phyloP scores from a whole-genome alignment of 2,888 invertebrate species.

The Drosophila infuscata region DNA sequence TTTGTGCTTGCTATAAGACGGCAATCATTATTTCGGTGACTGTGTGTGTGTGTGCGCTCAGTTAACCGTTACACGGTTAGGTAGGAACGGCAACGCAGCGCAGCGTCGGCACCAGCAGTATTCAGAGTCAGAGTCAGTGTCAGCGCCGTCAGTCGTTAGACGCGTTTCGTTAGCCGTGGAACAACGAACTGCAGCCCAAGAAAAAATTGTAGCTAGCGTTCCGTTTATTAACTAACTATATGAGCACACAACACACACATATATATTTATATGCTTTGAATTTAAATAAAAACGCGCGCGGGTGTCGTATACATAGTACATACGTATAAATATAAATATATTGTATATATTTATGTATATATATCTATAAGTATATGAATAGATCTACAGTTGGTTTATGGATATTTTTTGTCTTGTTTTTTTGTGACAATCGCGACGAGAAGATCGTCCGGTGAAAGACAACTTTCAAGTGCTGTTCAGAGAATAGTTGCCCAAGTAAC shows the following conservation, averaged over 20 bases:
- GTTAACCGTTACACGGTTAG: constrained; percentile 52
- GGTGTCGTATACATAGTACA: constrained; percentile 11
- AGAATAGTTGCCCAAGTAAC: constrained; percentile 53
- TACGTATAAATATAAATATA: constrained; percentile 25
- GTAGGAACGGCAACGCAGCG: constrained; percentile 26
- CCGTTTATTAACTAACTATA: constrained; percentile 38
- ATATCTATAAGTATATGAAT: constrained; percentile 28
- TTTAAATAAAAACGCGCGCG: constrained; percentile 41
- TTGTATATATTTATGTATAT: constrained; percentile 2
- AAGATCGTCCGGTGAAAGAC: constrained; percentile 14
- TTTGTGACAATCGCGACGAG: constrained; percentile 51
- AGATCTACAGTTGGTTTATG: constrained; percentile 28
- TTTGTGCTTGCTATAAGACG: constrained; percentile 36
- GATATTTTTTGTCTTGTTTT: constrained; percentile 52
- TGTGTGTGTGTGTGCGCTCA: constrained; percentile 20
- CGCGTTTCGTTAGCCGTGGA: constrained; percentile 68
- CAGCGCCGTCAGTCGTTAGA: constrained; percentile 59
- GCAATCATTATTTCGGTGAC: constrained; percentile 9
- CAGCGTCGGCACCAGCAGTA: constrained; percentile 15
- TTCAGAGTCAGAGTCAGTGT: constrained; percentile 51
- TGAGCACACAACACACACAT: neutral
- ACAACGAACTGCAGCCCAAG: constrained; percentile 32
- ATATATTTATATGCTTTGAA: constrained; percentile 27
- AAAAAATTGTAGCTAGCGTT: constrained; percentile 7
- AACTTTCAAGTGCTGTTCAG: constrained; percentile 50